phyloP scores from a whole-genome alignment of 2,888 invertebrate genomes.

The Anagyrus pseudococci region DNA sequence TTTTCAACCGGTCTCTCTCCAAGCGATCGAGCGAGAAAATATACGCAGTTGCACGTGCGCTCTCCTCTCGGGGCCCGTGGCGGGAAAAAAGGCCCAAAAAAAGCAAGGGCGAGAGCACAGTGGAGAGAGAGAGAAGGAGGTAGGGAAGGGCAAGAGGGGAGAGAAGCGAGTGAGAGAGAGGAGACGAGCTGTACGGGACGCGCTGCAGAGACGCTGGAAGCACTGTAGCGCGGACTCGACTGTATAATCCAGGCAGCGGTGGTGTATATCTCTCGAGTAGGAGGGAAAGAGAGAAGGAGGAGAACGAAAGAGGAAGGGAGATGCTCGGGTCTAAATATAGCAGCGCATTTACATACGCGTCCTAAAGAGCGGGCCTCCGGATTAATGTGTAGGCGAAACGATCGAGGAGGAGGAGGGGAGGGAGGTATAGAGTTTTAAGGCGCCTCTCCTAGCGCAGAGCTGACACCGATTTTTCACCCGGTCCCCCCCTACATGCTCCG shows the following conservation, averaged over 20 bases:
- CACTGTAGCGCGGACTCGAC: too few relatives aligned
- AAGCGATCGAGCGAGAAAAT: constrained; percentile 37
- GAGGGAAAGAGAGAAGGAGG: constrained; percentile 12
- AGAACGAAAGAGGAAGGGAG: constrained; percentile 26
- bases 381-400: constrained; percentile 58
- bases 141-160: neutral
- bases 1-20: constrained; percentile 27
- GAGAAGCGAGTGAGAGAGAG: neutral
- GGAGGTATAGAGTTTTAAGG: constrained; percentile 3
- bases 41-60: constrained; percentile 43
- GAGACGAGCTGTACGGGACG: too few relatives aligned
- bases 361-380: constrained; percentile 57
- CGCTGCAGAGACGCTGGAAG: too few relatives aligned
- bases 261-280: too few relatives aligned
- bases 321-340: constrained; percentile 59
- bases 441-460: constrained; percentile 1
- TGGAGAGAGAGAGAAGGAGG: constrained; percentile 22
- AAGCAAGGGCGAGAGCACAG: constrained; percentile 19
- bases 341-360: constrained; percentile 60
- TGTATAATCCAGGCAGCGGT: too few relatives aligned
- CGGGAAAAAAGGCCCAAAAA: too few relatives aligned
- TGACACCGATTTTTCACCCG: constrained; percentile 33
- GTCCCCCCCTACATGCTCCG: neutral
- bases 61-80: constrained; percentile 28
- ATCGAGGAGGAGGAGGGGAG: constrained; percentile 11